Evolutionary conservation across 2,113 vertebrate species (phyloP), one percentile per base, ranked within the genome.

Genomic region (Aramus guarauna): DNA sequence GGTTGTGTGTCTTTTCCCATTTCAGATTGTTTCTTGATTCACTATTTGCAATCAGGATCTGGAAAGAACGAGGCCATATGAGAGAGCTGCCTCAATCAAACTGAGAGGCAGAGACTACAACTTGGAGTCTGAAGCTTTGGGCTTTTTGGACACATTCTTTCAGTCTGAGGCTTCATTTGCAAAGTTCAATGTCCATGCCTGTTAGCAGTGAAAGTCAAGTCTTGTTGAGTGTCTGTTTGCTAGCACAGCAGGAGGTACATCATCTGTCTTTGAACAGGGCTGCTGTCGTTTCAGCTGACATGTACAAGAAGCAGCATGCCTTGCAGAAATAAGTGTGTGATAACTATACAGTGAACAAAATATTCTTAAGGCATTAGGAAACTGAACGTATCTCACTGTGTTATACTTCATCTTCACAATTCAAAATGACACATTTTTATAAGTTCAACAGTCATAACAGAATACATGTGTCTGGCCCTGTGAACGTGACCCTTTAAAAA

Each of bases 161-260:
- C 62, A 81, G 79, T 87, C 34, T 78, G 89, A 96, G 94, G 77
- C 96, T 95, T 96, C 68, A 7, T 94, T 95, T 95, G 83, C 86
- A 71, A 88, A 97, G 97, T 96, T 97, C 91, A 53, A 4, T 78
- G 94, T 84, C 91, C 76, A 5, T 98, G 98, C 97, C 98, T 95
- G 93, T 97, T 91, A 97, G 98, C 97, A 53, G 78, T 90, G 96
- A 45, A 97, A 98, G 97, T 97, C 97, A 98, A 96, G 83, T 97
- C 97, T 75, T 75, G 96, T 97, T 93, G 95, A 96, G 96, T 71
- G 94, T 97, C 95, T 74, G 71, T 95, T 95, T 94, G 82, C 95
- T 71, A 95, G 94, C 91, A 12, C 96, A 91, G 96, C 92, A 73
- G 96, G 95, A 97, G 95, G 82, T 86, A 53, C 94, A 92, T 97